Evolutionary conservation across 1,140 invertebrate species (phyloP).

Genomic region (Leptestheria dahalacensis): DNA sequence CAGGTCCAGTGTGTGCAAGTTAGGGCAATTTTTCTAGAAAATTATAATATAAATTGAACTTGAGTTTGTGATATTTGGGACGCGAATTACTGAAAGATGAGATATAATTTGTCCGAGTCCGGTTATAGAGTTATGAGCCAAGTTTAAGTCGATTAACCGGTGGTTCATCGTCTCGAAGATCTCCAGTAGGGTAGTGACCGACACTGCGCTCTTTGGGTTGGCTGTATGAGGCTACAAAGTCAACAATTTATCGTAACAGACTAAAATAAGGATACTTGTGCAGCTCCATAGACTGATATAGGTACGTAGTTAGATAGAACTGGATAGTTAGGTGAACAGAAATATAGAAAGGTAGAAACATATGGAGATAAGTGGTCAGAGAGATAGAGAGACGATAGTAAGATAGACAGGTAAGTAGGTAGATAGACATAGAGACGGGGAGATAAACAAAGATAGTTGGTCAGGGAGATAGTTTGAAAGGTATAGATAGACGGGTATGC

Average conservation of each 20-base stretch:
- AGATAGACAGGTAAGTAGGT: too few relatives aligned
- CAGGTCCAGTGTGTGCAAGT: conserved; percentile 59
- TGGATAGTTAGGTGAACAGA: too few relatives aligned
- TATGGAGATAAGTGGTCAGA: too few relatives aligned
- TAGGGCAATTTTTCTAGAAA: conserved; percentile 50
- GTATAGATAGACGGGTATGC: too few relatives aligned
- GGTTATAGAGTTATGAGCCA: conserved; percentile 61
- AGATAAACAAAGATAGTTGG: too few relatives aligned
- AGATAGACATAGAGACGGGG: too few relatives aligned
- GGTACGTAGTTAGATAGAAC: too few relatives aligned
- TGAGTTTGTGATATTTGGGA: not conserved
- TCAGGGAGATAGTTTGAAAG: too few relatives aligned
- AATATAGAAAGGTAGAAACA: too few relatives aligned
- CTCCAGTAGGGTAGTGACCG: conserved; percentile 33
- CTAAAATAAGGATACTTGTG: too few relatives aligned
- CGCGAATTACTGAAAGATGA: conserved; percentile 43
- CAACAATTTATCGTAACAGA: conserved; percentile 7
- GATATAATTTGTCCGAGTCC: conserved; percentile 54
- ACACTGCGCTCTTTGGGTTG: conserved; percentile 29
- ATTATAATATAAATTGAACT: conserved; percentile 8
- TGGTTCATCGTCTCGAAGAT: conserved; percentile 47
- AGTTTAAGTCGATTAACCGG: conserved; percentile 52
- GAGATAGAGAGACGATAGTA: too few relatives aligned
- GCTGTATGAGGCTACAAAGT: conserved; percentile 32
- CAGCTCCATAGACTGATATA: too few relatives aligned